Conservation (phyloP, 2,113 vertebrate species). For the Oryzias javanicus region DNA sequence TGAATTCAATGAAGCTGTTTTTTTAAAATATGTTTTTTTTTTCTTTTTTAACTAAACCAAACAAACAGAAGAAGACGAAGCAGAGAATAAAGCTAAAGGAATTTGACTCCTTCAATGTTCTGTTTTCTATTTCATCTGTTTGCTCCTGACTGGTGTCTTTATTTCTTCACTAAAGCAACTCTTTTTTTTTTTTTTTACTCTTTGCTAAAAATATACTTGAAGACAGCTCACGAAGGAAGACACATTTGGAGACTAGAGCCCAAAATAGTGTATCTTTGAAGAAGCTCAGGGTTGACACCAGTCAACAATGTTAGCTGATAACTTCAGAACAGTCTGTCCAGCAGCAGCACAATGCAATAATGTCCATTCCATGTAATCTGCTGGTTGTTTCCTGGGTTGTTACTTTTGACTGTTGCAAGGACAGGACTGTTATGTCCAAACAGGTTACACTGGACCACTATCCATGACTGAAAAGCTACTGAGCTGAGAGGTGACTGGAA, state of each 20-base stretch:
- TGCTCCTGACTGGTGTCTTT: neutral
- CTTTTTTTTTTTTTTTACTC: neutral
- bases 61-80: too few species aligned
- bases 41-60: too few species aligned
- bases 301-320: neutral
- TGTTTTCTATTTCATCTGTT: neutral
- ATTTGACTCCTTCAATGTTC: too few species aligned
- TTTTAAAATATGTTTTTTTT: too few species aligned
- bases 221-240: neutral
- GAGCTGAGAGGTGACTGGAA: constrained; percentile 29
- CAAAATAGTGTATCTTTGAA: constrained; percentile 13
- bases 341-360: neutral
- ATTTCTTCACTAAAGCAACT: neutral
- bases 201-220: neutral
- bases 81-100: too few species aligned
- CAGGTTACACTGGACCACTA: constrained; percentile 22
- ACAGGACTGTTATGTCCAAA: constrained; percentile 30
- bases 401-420: constrained; percentile 35
- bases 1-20: too few species aligned
- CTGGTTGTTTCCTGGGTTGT: constrained; percentile 31
- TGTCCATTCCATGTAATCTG: constrained; percentile 28
- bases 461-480: constrained; percentile 37
- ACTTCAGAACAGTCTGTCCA: neutral
- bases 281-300: neutral
- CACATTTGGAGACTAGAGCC: neutral